Evolutionary conservation across 1,140 invertebrate genomes (phyloP).

Genomic region (Drosophila lacteicornis): DNA sequence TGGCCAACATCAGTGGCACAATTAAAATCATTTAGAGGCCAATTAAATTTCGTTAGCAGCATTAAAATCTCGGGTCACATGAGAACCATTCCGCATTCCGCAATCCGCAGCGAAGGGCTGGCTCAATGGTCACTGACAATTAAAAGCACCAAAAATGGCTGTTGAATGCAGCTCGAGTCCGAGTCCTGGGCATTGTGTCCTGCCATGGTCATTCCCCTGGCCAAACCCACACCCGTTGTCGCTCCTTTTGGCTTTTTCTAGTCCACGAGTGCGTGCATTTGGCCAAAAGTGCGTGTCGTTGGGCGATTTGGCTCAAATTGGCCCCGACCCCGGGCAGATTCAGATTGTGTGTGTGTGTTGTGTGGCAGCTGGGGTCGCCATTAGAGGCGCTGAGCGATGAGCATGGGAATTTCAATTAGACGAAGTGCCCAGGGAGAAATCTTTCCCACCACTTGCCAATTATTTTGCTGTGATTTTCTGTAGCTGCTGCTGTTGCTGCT

Average conservation of each 20-base stretch:
- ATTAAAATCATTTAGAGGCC: constrained; percentile 83
- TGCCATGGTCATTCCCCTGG: neutral
- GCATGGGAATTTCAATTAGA: constrained; percentile 69
- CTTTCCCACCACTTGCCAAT: constrained; percentile 62
- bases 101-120: constrained; percentile 4
- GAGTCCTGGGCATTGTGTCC: constrained; percentile 25
- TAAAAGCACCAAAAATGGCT: constrained; percentile 77
- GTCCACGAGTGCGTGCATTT: constrained; percentile 52
- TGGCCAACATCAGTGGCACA: constrained; percentile 79
- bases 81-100: constrained; percentile 74
- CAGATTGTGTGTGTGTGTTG: constrained; percentile 46
- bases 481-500: constrained; percentile 1
- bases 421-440: constrained; percentile 59
- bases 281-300: constrained; percentile 57
- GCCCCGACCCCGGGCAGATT: constrained; percentile 40
- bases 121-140: constrained; percentile 51
- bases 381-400: constrained; percentile 63
- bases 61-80: constrained; percentile 79
- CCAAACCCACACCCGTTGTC: neutral
- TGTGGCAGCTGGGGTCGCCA: constrained; percentile 59
- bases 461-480: constrained; percentile 51
- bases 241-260: constrained; percentile 28
- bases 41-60: constrained; percentile 83
- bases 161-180: constrained; percentile 54
- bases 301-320: constrained; percentile 61